phyloP scores from a whole-genome alignment of 2,797 vertebrate species.

The Stomatorhinus walkeri region DNA sequence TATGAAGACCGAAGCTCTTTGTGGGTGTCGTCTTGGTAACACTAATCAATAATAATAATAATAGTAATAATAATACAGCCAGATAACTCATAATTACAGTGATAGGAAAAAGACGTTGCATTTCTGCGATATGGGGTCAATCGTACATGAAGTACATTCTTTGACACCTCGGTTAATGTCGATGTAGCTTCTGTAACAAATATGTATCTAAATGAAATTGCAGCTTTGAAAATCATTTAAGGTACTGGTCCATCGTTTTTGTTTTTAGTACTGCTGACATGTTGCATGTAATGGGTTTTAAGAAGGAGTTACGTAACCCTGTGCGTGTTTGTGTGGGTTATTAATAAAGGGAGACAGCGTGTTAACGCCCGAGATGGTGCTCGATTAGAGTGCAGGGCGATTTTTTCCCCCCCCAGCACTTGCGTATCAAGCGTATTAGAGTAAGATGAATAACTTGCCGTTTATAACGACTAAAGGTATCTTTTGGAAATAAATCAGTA shows the following conservation, averaged over 20 bases:
- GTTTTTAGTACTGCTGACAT: neutral
- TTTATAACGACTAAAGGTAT: neutral
- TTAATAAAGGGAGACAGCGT: neutral
- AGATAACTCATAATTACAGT: neutral
- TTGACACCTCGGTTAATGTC: neutral
- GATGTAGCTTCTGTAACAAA: neutral
- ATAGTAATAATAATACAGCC: neutral
- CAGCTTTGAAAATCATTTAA: neutral
- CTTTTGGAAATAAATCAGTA: neutral
- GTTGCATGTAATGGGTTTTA: neutral
- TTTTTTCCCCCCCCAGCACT: neutral
- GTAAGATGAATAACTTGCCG: neutral
- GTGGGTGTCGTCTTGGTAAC: neutral
- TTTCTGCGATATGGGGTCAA: neutral
- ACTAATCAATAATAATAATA: neutral
- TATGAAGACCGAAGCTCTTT: neutral
- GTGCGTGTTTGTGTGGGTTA: neutral
- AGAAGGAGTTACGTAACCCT: neutral
- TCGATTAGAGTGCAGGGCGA: neutral
- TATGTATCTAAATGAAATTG: neutral
- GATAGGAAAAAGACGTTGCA: neutral
- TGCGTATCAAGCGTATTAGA: neutral
- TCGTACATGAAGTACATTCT: neutral
- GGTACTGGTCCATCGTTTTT: neutral
- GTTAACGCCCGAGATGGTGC: neutral